Conservation (phyloP, 2,797 vertebrate species). For the Xenops minutus region DNA sequence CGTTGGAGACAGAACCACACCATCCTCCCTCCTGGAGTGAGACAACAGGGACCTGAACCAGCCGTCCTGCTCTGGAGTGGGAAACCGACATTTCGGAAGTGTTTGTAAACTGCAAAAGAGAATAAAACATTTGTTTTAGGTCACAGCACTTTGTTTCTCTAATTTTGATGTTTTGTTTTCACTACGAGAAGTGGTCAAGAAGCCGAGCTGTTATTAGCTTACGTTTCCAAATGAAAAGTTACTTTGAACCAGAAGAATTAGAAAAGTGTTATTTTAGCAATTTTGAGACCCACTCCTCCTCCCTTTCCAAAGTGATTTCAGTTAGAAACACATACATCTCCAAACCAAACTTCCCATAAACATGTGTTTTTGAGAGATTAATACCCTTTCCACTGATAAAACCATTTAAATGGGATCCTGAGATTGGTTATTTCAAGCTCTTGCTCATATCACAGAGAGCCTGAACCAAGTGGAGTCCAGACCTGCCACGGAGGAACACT, state of each 20-base stretch:
- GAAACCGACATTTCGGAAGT: rapidly evolving
- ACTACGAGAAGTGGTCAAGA: neutral
- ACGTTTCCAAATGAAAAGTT: neutral
- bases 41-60: neutral
- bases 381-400: slow-evolving; percentile 56
- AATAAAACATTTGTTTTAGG: neutral
- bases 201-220: neutral
- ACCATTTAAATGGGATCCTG: slow-evolving; percentile 4
- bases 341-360: slow-evolving; percentile 54
- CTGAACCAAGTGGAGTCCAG: neutral
- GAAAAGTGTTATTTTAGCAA: slow-evolving; percentile 6
- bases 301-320: slow-evolving; percentile 17
- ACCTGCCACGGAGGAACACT: slow-evolving; percentile 16
- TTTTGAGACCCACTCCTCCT: neutral
- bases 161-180: neutral
- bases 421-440: slow-evolving; percentile 35
- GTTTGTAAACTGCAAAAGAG: neutral
- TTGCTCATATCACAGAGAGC: neutral
- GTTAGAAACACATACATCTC: slow-evolving; percentile 11
- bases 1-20: rapidly evolving
- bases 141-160: neutral
- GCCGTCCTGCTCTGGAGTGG: rapidly evolving
- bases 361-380: slow-evolving; percentile 54
- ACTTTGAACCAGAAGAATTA: neutral
- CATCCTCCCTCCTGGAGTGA: rapidly evolving